A percentile compares a stretch with the other conserved stretches of the same genome.
Evolutionary conservation across 2,888 invertebrate genomes (phyloP).

Genomic region (Pemphredon lugubris): DNA sequence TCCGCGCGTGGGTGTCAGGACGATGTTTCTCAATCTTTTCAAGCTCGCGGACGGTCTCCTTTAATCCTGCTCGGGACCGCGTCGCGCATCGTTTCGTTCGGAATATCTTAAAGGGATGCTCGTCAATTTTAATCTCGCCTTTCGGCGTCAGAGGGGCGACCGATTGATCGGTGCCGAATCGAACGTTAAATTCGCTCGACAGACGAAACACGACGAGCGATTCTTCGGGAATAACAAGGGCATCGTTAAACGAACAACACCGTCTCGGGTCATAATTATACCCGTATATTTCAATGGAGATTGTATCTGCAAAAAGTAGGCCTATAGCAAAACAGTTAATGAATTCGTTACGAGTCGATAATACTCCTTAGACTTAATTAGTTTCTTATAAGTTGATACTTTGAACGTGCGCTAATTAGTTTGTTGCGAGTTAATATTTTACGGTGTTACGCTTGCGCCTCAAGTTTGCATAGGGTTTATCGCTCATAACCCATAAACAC

Average conservation of each 20-base stretch:
- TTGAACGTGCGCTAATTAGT: constrained; percentile 41
- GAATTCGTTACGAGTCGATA: constrained; percentile 12
- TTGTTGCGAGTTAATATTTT: constrained; percentile 39
- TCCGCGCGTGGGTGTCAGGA: constrained; percentile 11
- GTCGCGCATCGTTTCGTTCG: too few relatives aligned
- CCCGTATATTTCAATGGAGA: neutral
- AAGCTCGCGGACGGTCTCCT: constrained; percentile 16
- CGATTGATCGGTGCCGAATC: too few relatives aligned
- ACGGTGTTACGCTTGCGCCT: constrained; percentile 26
- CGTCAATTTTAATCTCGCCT: too few relatives aligned
- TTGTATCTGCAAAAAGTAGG: neutral
- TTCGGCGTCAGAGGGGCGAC: too few relatives aligned
- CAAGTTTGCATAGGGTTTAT: constrained; percentile 53
- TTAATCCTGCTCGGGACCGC: constrained; percentile 13
- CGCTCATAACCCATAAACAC: constrained; percentile 58
- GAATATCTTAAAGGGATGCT: too few relatives aligned
- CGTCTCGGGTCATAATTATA: too few relatives aligned
- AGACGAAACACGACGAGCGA: too few relatives aligned
- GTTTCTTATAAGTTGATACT: constrained; percentile 31
- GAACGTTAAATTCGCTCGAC: too few relatives aligned
- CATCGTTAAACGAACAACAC: neutral
- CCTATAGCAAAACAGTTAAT: constrained; percentile 11
- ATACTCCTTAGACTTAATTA: constrained; percentile 18
- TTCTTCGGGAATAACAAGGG: too few relatives aligned
- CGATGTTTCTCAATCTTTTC: constrained; percentile 19